phyloP scores from a whole-genome alignment of 23 tunicate genomes.

The Phallusia fumigata region DNA sequence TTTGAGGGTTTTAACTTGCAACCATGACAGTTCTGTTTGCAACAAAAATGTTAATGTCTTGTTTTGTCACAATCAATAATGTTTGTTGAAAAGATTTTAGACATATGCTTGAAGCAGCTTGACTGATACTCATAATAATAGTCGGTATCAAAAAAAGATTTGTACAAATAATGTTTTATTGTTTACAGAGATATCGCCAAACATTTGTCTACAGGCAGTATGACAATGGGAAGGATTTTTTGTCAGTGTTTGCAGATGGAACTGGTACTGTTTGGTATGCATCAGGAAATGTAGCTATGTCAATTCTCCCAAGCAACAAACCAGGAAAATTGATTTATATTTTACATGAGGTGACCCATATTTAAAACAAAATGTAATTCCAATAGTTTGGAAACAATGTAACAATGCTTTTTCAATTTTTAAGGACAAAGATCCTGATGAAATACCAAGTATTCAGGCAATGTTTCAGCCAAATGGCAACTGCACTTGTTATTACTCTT shows the following conservation, averaged over 20 bases:
- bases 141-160: too few species aligned
- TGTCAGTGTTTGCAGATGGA: slow-evolving; percentile 75
- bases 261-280: slow-evolving; percentile 88
- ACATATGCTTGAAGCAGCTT: neutral
- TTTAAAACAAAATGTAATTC: neutral
- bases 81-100: neutral
- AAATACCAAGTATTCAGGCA: slow-evolving; percentile 57
- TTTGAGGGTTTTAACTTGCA: too few species aligned
- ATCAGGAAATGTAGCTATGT: slow-evolving; percentile 67
- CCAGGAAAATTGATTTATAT: slow-evolving; percentile 65
- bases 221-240: slow-evolving; percentile 55
- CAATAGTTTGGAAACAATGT: neutral
- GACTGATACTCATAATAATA: too few species aligned
- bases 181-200: slow-evolving; percentile 38
- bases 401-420: neutral
- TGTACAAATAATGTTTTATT: too few species aligned
- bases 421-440: slow-evolving; percentile 55
- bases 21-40: too few species aligned
- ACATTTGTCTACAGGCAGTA: slow-evolving; percentile 60
- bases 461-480: slow-evolving; percentile 69
- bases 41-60: too few species aligned
- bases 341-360: slow-evolving; percentile 52
- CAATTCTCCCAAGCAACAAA: slow-evolving; percentile 59
- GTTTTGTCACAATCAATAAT: neutral
- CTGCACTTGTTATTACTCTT: slow-evolving; percentile 70